Percentiles rank a stretch among this genome's conserved stretches.
Evolutionary conservation across 1,140 invertebrate genomes (phyloP).

Genomic region (Steinernema feltiae): DNA sequence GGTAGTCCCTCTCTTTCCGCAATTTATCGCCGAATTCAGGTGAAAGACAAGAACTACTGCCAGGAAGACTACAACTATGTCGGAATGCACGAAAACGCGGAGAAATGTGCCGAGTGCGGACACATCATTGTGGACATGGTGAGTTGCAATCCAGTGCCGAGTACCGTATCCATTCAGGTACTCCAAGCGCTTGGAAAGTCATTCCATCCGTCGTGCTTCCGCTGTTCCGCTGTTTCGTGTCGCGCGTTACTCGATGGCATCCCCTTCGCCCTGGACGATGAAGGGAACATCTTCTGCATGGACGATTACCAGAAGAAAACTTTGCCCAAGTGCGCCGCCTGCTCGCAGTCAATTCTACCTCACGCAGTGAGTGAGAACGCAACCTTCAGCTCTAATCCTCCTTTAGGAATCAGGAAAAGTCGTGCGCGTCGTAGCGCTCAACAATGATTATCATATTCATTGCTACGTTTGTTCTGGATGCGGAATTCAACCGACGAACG

Average conservation of each 20-base stretch:
- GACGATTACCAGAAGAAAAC: slow-evolving; percentile 96
- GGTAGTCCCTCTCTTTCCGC: slow-evolving; percentile 58
- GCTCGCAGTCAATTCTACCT: slow-evolving; percentile 80
- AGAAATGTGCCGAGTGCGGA: slow-evolving; percentile 94
- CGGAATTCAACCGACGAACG: slow-evolving; percentile 12
- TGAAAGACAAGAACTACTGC: slow-evolving; percentile 67
- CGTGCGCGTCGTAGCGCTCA: slow-evolving; percentile 92
- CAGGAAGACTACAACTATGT: slow-evolving; percentile 98
- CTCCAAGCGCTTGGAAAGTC: slow-evolving; percentile 98
- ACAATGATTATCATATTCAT: slow-evolving; percentile 96
- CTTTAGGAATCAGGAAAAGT: slow-evolving; percentile 86
- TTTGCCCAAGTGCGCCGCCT: slow-evolving; percentile 91
- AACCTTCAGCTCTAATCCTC: slow-evolving; percentile 58
- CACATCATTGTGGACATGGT: slow-evolving; percentile 99
- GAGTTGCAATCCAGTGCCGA: slow-evolving; percentile 23
- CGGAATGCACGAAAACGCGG: slow-evolving; percentile 94
- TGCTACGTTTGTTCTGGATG: slow-evolving; percentile 76
- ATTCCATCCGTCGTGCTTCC: slow-evolving; percentile 96
- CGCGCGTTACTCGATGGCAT: slow-evolving; percentile 95
- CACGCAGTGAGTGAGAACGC: slow-evolving; percentile 64
- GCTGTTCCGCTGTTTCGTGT: slow-evolving; percentile 94
- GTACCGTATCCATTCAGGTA: slow-evolving; percentile 33
- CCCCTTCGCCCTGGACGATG: slow-evolving; percentile 90
- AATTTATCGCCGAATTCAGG: slow-evolving; percentile 63
- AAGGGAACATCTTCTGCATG: slow-evolving; percentile 97